Percentiles rank a stretch among this genome's conserved stretches.
Conservation (phyloP, 2,888 invertebrate species). For the Eurois occulta region DNA sequence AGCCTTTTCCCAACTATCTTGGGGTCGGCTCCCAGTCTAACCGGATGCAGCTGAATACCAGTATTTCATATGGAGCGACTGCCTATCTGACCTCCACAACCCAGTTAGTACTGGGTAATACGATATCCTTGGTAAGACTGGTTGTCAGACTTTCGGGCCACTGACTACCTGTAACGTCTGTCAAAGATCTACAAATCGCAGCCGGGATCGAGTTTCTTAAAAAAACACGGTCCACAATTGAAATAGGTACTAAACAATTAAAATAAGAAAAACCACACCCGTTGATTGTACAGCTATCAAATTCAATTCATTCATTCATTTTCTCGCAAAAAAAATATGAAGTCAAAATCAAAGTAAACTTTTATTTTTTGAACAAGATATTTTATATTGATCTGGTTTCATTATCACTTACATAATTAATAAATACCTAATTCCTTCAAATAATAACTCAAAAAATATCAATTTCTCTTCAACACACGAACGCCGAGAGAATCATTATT, state of each 20-base stretch:
- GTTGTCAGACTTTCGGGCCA: too few species aligned
- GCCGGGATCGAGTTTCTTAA: too few species aligned
- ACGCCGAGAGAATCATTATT: constrained; percentile 47
- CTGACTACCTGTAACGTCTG: too few species aligned
- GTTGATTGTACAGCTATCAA: background rate
- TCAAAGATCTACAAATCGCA: too few species aligned
- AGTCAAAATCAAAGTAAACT: background rate
- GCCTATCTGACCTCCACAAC: too few species aligned
- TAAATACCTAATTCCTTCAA: background rate
- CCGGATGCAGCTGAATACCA: too few species aligned
- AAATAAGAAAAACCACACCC: background rate
- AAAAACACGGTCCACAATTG: background rate
- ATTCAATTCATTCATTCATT: background rate
- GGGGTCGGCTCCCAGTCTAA: too few species aligned
- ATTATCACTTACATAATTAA: background rate
- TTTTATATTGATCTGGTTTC: background rate
- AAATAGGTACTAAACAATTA: background rate
- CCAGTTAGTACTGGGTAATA: too few species aligned
- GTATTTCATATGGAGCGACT: too few species aligned
- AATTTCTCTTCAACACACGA: constrained; percentile 6
- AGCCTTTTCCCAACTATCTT: too few species aligned
- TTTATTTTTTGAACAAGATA: background rate
- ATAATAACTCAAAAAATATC: background rate
- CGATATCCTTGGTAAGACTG: too few species aligned
- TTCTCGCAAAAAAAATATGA: background rate